phyloP scores from a whole-genome alignment of 2,888 invertebrate species.

The Spatulosminthurus flaviceps region DNA sequence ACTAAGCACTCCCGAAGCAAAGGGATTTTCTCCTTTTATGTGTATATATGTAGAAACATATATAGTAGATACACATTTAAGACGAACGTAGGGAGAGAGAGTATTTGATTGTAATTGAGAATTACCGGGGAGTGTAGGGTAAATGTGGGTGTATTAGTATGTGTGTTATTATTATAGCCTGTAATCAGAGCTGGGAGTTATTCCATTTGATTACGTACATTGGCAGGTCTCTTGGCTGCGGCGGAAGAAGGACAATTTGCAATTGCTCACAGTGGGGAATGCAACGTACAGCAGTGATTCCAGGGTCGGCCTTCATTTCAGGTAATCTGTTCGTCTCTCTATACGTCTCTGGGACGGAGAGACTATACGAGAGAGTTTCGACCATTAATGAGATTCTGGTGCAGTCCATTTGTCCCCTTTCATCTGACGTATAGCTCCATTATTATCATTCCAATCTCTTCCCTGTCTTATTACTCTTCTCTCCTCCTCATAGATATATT shows the following conservation, averaged over 20 bases:
- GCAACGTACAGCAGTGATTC: constrained; percentile 72
- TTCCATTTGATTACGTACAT: background rate
- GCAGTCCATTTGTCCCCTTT: background rate
- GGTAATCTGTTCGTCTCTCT: constrained; percentile 58
- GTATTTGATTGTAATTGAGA: too few relatives aligned
- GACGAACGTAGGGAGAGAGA: too few relatives aligned
- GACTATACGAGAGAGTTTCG: too few relatives aligned
- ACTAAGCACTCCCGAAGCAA: too few relatives aligned
- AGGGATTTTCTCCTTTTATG: too few relatives aligned
- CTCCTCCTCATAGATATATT: background rate
- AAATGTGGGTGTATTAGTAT: background rate
- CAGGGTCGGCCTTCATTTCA: constrained; percentile 71
- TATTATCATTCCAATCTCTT: constrained; percentile 1
- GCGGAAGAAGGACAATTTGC: constrained; percentile 70
- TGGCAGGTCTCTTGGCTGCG: constrained; percentile 73
- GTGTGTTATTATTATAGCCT: background rate
- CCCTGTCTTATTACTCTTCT: background rate
- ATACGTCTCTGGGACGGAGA: background rate
- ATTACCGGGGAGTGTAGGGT: too few relatives aligned
- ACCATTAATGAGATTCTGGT: background rate
- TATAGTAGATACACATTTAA: too few relatives aligned
- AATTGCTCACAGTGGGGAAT: constrained; percentile 72
- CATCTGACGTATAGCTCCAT: background rate
- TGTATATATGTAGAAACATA: too few relatives aligned
- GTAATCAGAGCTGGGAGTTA: background rate